phyloP scores from a whole-genome alignment of 2,113 vertebrate species.

The Rhynchomys soricoides region DNA sequence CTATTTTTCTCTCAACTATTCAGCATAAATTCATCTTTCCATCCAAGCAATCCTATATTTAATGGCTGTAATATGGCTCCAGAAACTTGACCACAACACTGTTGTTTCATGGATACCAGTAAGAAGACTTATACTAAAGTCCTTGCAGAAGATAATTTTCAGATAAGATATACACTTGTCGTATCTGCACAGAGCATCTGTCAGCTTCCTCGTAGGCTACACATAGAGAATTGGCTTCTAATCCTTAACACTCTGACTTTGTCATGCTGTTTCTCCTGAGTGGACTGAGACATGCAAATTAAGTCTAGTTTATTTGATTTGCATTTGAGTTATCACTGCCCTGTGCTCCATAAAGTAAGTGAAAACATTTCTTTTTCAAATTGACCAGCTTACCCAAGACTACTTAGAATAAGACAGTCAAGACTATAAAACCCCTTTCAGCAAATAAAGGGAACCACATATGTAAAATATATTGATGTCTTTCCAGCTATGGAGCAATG shows the following conservation, averaged over 20 bases:
- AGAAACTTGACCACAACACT: conserved; percentile 74
- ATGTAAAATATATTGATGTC: conserved; percentile 61
- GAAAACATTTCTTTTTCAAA: conserved; percentile 25
- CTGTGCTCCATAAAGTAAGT: conserved; percentile 43
- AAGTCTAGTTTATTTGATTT: conserved; percentile 71
- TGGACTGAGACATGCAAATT: conserved; percentile 60
- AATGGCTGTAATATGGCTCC: conserved; percentile 48
- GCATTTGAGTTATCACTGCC: conserved; percentile 63
- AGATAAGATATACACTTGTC: conserved; percentile 63
- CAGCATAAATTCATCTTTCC: conserved; percentile 27
- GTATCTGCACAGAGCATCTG: conserved; percentile 53
- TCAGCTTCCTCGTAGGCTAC: conserved; percentile 46
- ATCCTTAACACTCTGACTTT: conserved; percentile 62
- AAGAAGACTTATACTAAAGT: conserved; percentile 78
- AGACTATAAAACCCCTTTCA: conserved; percentile 40
- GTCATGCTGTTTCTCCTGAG: conserved; percentile 45
- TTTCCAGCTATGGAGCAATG: conserved; percentile 48
- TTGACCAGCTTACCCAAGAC: conserved; percentile 19
- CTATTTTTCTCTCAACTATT: conserved; percentile 48
- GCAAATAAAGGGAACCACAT: neutral
- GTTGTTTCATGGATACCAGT: conserved; percentile 71
- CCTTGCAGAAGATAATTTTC: conserved; percentile 73
- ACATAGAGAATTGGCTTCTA: conserved; percentile 61
- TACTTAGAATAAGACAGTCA: conserved; percentile 5
- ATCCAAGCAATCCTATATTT: conserved; percentile 13